phyloP scores from a whole-genome alignment of 1,140 invertebrate genomes.

The Pissodes strobi region DNA sequence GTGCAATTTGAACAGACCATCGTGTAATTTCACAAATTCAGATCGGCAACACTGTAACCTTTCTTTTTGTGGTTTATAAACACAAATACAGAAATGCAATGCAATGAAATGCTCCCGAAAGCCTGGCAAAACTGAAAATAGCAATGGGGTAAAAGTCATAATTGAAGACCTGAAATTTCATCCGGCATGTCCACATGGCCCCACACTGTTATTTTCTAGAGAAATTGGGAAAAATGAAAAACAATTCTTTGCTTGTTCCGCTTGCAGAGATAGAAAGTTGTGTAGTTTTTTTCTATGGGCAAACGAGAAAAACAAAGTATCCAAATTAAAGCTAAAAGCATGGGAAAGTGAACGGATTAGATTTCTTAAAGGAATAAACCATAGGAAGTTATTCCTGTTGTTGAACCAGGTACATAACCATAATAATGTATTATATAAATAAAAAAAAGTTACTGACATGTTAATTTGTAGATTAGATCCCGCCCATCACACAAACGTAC shows the following conservation, averaged over 20 bases:
- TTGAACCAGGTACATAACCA: constrained; percentile 58
- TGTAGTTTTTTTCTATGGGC: constrained; percentile 70
- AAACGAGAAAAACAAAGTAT: constrained; percentile 56
- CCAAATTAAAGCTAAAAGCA: constrained; percentile 57
- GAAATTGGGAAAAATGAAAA: constrained; percentile 46
- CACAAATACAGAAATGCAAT: no score
- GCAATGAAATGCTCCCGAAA: background rate
- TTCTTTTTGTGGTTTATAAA: no score
- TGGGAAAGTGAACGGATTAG: constrained; percentile 60
- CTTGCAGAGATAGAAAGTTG: constrained; percentile 74
- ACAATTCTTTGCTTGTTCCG: constrained; percentile 77
- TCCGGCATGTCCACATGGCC: constrained; percentile 67
- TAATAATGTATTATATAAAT: no score
- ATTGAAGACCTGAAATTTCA: constrained; percentile 53
- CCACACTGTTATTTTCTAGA: constrained; percentile 70
- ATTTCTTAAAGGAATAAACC: constrained; percentile 57
- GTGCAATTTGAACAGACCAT: no score
- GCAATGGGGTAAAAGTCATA: constrained; percentile 37
- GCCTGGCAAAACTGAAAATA: background rate
- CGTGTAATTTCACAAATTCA: no score
- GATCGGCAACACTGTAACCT: no score
- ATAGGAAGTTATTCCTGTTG: constrained; percentile 60
- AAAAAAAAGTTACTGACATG: background rate
- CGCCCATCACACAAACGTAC: constrained; percentile 55
- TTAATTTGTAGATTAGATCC: constrained; percentile 46